phyloP scores from a whole-genome alignment of 2,113 vertebrate species.

The Tricholaema leucomelas region DNA sequence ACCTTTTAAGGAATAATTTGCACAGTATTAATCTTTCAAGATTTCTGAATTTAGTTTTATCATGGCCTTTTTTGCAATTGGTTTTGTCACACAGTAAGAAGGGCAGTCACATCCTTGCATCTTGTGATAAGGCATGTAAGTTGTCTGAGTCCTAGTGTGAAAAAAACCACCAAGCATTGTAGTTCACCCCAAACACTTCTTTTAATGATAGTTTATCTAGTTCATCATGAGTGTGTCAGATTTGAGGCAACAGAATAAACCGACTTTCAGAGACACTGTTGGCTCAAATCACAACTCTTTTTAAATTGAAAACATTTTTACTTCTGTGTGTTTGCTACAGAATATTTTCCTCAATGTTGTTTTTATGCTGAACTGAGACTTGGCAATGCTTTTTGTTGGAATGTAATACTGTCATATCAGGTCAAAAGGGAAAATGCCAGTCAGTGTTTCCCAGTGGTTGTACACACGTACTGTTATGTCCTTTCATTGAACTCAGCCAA shows the following conservation, averaged over 20 bases:
- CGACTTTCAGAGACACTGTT: background rate
- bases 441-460: background rate
- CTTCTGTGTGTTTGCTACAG: background rate
- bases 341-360: background rate
- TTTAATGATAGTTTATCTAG: slow-evolving; percentile 14
- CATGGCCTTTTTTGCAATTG: background rate
- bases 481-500: background rate
- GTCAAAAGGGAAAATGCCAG: slow-evolving; percentile 37
- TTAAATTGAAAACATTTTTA: background rate
- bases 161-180: slow-evolving; percentile 2
- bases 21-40: background rate
- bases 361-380: background rate
- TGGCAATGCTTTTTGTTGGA: background rate
- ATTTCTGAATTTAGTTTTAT: background rate
- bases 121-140: slow-evolving; percentile 12
- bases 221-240: background rate
- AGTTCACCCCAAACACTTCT: slow-evolving; percentile 23
- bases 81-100: background rate
- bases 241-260: slow-evolving; percentile 20
- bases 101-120: slow-evolving; percentile 5
- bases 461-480: background rate
- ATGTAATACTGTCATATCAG: background rate
- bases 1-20: background rate
- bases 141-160: background rate
- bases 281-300: background rate